Evolutionary conservation across 2,113 vertebrate species (phyloP), one percentile per base, ranked within the genome.

Genomic region (Ceyx melanurus): DNA sequence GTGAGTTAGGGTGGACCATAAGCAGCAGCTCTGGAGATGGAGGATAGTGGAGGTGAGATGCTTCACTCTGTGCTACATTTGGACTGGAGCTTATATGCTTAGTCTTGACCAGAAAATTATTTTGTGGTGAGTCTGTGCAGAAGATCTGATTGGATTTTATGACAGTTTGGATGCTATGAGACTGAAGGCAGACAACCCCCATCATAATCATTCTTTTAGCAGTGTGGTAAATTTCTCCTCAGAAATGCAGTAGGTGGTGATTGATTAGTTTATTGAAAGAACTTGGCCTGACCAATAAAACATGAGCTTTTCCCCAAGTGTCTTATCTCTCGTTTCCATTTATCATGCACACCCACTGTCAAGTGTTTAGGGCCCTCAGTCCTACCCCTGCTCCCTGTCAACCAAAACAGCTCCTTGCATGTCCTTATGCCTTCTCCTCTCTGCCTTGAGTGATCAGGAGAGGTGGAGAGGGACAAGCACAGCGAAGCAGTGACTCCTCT

Each of bases 401-500:
- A 17, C 46, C 57, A 40, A 57, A 45, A 25, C 0, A 0, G 17
- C 29, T 91, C 25, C n/a, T 77, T 25, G 15, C 2, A 2, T n/a
- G 70, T 22, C 60, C 65, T 73, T 4, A 3, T 50, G 26, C 50
- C 54, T 29, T 77, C 37, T 14, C 48, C 37, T 60, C 10, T 7
- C 21, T 64, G 62, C 56, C 19, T 22, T 22, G 26, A n/a, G 37
- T 14, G 53, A 42, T 1, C 54, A 61, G 31, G 54, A 64, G 29
- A 76, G 7, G 11, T 80, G 53, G 11, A 37, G 51, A 75, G 28
- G 43, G 73, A 20, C 10, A 1, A 5, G 13, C 13, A 78, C 7
- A 13, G 26, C 0, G 0, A 12, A 19, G 29, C 3, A 1, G 37
- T 77, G 21, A 31, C 66, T 68, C 21, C n/a, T 67, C 13, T 50